Percentiles rank a stretch among this genome's conserved stretches.
Evolutionary conservation across 2,113 vertebrate genomes (phyloP).

Genomic region (Vireo altiloquus): DNA sequence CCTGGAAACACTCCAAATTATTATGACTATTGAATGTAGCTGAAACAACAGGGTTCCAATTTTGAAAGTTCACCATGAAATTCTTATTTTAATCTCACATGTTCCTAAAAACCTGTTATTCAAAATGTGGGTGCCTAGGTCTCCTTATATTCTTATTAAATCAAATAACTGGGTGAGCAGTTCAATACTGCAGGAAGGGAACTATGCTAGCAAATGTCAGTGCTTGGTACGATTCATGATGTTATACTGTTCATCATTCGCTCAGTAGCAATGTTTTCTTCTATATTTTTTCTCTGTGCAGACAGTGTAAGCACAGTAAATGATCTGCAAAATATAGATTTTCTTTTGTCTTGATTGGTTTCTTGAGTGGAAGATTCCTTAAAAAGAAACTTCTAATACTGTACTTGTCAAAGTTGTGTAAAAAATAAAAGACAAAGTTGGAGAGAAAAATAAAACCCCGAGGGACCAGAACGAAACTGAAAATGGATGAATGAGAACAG

Average conservation of each 20-base stretch:
- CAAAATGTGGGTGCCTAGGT: background rate
- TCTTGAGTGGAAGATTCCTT: background rate
- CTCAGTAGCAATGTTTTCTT: background rate
- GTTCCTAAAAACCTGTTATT: background rate
- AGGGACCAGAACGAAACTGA: background rate
- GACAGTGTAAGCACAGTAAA: conserved; percentile 25
- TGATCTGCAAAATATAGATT: conserved; percentile 40
- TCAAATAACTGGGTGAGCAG: background rate
- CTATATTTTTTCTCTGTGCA: background rate
- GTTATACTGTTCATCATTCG: background rate
- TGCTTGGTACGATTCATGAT: background rate
- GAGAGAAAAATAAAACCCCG: background rate
- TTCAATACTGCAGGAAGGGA: background rate
- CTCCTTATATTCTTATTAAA: background rate
- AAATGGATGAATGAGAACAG: background rate
- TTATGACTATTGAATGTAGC: background rate
- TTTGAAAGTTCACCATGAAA: background rate
- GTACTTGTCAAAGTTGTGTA: conserved; percentile 9
- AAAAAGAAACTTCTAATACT: conserved; percentile 13
- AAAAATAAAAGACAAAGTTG: background rate
- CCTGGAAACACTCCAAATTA: background rate
- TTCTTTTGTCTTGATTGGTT: conserved; percentile 34
- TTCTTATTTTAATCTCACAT: background rate
- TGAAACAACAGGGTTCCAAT: background rate
- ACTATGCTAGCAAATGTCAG: background rate